A percentile compares a stretch with the other conserved stretches of the same genome.
Evolutionary conservation across 1,140 invertebrate species (phyloP).

Genomic region (Drosophila malerkotliana): DNA sequence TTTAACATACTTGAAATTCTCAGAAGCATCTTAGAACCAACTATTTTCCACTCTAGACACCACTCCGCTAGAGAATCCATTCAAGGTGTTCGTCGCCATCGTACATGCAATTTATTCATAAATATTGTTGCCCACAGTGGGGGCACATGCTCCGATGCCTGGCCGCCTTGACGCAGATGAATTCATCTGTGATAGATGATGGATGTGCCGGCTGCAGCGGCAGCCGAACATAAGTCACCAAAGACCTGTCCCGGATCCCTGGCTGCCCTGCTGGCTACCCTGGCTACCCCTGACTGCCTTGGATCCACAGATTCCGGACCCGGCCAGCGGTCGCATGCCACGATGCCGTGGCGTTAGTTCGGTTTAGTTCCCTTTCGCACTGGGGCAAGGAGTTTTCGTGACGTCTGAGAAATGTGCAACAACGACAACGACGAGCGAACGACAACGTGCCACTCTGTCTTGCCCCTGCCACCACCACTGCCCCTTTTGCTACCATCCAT

Average conservation of each 20-base stretch:
- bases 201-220: slow-evolving; percentile 79
- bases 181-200: slow-evolving; percentile 82
- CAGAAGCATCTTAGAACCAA: neutral
- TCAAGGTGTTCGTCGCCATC: slow-evolving; percentile 37
- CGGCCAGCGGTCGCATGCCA: slow-evolving; percentile 24
- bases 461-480: neutral
- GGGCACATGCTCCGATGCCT: slow-evolving; percentile 49
- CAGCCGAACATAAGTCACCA: slow-evolving; percentile 75
- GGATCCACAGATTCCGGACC: slow-evolving; percentile 23
- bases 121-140: slow-evolving; percentile 77
- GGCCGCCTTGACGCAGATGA: slow-evolving; percentile 77
- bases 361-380: slow-evolving; percentile 19
- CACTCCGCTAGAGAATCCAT: neutral
- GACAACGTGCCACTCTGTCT: slow-evolving; percentile 52
- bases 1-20: neutral
- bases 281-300: slow-evolving; percentile 7
- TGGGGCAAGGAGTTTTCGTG: slow-evolving; percentile 63
- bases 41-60: neutral
- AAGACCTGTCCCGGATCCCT: slow-evolving; percentile 26
- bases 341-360: slow-evolving; percentile 22
- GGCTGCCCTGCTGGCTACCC: neutral
- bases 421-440: slow-evolving; percentile 53
- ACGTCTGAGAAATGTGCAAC: slow-evolving; percentile 80
- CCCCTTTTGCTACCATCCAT: neutral
- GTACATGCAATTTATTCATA: slow-evolving; percentile 81